Evolutionary conservation across 2,113 vertebrate genomes (phyloP).

Genomic region (Rhea americana): DNA sequence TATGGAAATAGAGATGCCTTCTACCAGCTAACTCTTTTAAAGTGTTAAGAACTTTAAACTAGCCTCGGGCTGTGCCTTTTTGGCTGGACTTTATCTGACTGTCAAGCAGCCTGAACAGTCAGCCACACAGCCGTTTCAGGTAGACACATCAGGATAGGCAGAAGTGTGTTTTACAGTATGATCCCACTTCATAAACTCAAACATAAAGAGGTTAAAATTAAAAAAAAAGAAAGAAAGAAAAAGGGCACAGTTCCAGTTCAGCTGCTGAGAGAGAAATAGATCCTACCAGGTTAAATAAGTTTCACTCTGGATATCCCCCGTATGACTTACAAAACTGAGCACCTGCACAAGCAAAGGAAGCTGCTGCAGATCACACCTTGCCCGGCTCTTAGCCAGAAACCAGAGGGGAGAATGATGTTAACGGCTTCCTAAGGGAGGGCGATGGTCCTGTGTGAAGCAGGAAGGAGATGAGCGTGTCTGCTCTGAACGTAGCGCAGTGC

Average conservation of each 20-base stretch:
- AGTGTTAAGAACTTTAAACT: not conserved
- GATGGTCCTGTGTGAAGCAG: not conserved
- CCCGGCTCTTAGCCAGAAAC: not conserved
- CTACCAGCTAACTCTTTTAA: not conserved
- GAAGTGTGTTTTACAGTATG: accelerated
- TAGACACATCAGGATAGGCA: not conserved
- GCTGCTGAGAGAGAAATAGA: not conserved
- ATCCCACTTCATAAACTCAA: not conserved
- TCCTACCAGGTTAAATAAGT: not conserved
- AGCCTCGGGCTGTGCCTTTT: not conserved
- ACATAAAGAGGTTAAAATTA: not conserved
- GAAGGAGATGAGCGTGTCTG: not conserved
- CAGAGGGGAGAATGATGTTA: not conserved
- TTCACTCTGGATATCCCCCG: not conserved
- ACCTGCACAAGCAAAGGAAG: not conserved
- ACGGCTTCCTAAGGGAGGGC: not conserved
- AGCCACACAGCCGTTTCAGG: not conserved
- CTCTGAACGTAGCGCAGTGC: no score
- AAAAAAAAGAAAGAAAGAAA: not conserved
- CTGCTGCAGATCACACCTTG: accelerated
- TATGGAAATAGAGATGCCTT: not conserved
- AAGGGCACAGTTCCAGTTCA: not conserved
- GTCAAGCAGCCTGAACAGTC: not conserved
- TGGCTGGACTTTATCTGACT: not conserved
- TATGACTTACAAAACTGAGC: not conserved